Evolutionary conservation across 1,140 invertebrate species (phyloP).

Genomic region (Drosophila punjabiensis): DNA sequence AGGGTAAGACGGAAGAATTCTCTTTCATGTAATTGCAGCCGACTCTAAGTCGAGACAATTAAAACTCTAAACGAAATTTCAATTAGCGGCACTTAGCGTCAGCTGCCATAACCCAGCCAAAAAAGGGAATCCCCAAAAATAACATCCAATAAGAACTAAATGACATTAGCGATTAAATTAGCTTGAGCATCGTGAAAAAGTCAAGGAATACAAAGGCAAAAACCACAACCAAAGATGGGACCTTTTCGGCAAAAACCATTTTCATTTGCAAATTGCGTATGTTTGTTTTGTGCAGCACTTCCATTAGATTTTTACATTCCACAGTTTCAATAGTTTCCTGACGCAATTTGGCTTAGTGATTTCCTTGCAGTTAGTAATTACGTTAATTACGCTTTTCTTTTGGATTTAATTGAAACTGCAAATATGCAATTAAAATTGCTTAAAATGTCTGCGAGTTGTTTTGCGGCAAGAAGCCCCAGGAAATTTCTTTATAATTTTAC

Average conservation of each 20-base stretch:
- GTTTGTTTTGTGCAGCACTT: slow-evolving; percentile 38
- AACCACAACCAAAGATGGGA: slow-evolving; percentile 47
- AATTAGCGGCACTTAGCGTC: slow-evolving; percentile 80
- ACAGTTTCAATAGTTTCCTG: slow-evolving; percentile 30
- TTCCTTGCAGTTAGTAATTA: slow-evolving; percentile 54
- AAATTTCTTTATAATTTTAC: slow-evolving; percentile 38
- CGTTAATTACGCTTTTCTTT: slow-evolving; percentile 21
- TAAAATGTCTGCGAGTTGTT: slow-evolving; percentile 3
- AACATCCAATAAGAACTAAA: slow-evolving; percentile 80
- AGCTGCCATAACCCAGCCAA: slow-evolving; percentile 68
- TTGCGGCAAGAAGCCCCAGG: slow-evolving; percentile 2
- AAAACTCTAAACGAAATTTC: slow-evolving; percentile 75
- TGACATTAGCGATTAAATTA: slow-evolving; percentile 76
- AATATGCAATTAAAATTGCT: slow-evolving; percentile 50
- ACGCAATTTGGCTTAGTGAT: slow-evolving; percentile 53
- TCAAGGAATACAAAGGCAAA: slow-evolving; percentile 49
- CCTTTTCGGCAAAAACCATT: slow-evolving; percentile 48
- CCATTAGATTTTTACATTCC: slow-evolving; percentile 43
- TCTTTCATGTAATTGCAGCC: slow-evolving; percentile 4
- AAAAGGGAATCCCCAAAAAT: slow-evolving; percentile 39
- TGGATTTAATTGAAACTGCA: slow-evolving; percentile 59
- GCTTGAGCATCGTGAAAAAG: slow-evolving; percentile 34
- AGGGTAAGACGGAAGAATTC: neutral
- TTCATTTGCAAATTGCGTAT: slow-evolving; percentile 63
- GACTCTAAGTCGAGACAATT: slow-evolving; percentile 54